Conservation (phyloP, 2,797 vertebrate species). For the Crax fasciolata region DNA sequence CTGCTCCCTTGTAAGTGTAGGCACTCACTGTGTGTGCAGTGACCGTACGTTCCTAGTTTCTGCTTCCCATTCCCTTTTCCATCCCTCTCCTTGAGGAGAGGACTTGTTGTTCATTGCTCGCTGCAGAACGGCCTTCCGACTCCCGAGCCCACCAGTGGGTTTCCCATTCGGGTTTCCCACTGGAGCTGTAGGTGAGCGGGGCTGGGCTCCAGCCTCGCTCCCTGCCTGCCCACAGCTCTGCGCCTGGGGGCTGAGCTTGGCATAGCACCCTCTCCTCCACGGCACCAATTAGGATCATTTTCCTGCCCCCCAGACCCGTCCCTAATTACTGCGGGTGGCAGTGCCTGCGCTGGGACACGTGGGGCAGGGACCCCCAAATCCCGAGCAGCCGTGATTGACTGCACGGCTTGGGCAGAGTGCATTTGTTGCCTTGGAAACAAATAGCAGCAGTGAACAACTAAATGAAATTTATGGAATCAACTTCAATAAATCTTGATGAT, state of each 20-base stretch:
- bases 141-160: slow-evolving; percentile 65
- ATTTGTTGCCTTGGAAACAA: slow-evolving; percentile 84
- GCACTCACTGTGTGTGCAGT: fast-evolving
- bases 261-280: neutral
- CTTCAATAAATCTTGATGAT: slow-evolving; percentile 79
- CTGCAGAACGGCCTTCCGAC: slow-evolving; percentile 28
- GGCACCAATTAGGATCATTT: neutral
- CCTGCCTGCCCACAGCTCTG: neutral
- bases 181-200: neutral
- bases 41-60: neutral
- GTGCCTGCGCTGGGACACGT: neutral
- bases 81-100: neutral
- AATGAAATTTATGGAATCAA: slow-evolving; percentile 82
- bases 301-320: neutral
- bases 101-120: neutral
- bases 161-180: neutral
- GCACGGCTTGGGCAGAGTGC: slow-evolving; percentile 75
- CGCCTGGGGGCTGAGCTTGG: neutral
- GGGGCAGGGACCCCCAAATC: slow-evolving; percentile 78
- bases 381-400: slow-evolving; percentile 59
- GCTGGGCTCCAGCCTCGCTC: slow-evolving; percentile 4
- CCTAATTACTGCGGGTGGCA: slow-evolving; percentile 4
- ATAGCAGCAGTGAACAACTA: slow-evolving; percentile 78
- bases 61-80: fast-evolving
- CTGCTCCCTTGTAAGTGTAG: too few relatives aligned